phyloP scores from a whole-genome alignment of 2,888 invertebrate species.

The Leptodirus hochenwartii region DNA sequence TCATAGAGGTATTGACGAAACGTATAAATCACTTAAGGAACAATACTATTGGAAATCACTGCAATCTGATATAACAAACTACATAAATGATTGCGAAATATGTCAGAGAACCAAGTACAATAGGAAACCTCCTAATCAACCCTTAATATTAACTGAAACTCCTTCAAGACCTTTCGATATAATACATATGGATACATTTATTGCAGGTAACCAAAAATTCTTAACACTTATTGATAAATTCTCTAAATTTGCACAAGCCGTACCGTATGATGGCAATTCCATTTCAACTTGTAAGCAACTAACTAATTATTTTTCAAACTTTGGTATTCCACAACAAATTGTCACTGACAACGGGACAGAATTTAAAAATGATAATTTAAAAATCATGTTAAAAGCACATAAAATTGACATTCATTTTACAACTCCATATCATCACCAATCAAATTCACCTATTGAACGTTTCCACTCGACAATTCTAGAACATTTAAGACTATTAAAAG shows the following conservation, averaged over 20 bases:
- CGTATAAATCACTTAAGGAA: slow-evolving; percentile 8
- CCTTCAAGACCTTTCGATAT: slow-evolving; percentile 9
- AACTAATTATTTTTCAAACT: slow-evolving; percentile 12
- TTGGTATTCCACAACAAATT: slow-evolving; percentile 12
- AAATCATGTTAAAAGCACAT: slow-evolving; percentile 11
- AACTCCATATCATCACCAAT: slow-evolving; percentile 10
- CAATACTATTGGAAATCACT: slow-evolving; percentile 10
- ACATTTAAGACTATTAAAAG: no score
- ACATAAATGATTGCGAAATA: slow-evolving; percentile 7
- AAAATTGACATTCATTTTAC: slow-evolving; percentile 13
- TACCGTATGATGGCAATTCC: slow-evolving; percentile 3
- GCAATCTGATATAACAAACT: slow-evolving; percentile 5
- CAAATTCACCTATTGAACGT: no score
- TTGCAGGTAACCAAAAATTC: slow-evolving; percentile 9
- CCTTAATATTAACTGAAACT: slow-evolving; percentile 5
- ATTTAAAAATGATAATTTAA: slow-evolving; percentile 12
- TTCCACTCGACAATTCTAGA: no score
- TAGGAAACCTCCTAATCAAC: slow-evolving; percentile 6
- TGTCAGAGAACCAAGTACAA: slow-evolving; percentile 8
- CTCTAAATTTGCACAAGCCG: slow-evolving; percentile 13
- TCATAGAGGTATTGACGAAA: slow-evolving; percentile 13
- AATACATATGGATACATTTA: slow-evolving; percentile 6
- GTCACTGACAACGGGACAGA: slow-evolving; percentile 12
- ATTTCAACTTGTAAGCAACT: slow-evolving; percentile 10
- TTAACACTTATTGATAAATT: slow-evolving; percentile 13